phyloP scores from a whole-genome alignment of 2,888 invertebrate species.

The Andrena hattorfiana region DNA sequence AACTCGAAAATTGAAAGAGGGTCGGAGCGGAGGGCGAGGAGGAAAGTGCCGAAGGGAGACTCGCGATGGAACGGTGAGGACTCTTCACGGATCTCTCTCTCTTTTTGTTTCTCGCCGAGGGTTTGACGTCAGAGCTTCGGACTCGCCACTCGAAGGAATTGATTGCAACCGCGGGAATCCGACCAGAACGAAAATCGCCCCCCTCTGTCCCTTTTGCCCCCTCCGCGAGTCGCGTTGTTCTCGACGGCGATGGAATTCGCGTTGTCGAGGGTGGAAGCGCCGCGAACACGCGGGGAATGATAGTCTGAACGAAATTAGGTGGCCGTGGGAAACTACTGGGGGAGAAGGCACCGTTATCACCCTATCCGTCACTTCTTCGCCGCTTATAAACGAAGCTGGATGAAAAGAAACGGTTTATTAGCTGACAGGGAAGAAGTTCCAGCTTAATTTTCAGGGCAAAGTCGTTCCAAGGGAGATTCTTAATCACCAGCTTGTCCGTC shows the following conservation, averaged over 20 bases:
- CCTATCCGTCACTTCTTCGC: too few relatives aligned
- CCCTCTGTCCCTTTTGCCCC: background rate
- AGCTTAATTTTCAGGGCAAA: too few relatives aligned
- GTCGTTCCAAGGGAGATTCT: background rate
- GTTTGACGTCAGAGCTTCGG: constrained; percentile 19
- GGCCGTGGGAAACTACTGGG: too few relatives aligned
- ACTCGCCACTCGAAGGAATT: constrained; percentile 13
- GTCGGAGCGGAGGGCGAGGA: background rate
- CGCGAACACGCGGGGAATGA: too few relatives aligned
- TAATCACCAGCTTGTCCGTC: too few relatives aligned
- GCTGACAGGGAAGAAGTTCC: too few relatives aligned
- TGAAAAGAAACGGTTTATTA: too few relatives aligned
- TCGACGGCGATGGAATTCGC: constrained; percentile 1
- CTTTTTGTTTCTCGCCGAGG: constrained; percentile 12
- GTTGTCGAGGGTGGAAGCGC: background rate
- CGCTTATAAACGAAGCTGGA: too few relatives aligned
- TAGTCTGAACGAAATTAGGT: too few relatives aligned
- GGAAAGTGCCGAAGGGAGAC: constrained; percentile 3
- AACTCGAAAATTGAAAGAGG: constrained; percentile 29
- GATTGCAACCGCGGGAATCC: constrained; percentile 8
- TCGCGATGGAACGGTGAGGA: background rate
- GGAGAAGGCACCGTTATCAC: too few relatives aligned
- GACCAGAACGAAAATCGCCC: background rate
- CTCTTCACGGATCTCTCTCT: background rate
- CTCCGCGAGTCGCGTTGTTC: background rate